A percentile compares a stretch with the other conserved stretches of the same genome.
These are phyloP conservation scores for Phengaris arion DNA, from an alignment of 2,888 invertebrate species.

Conservation along the genomic window DNA sequence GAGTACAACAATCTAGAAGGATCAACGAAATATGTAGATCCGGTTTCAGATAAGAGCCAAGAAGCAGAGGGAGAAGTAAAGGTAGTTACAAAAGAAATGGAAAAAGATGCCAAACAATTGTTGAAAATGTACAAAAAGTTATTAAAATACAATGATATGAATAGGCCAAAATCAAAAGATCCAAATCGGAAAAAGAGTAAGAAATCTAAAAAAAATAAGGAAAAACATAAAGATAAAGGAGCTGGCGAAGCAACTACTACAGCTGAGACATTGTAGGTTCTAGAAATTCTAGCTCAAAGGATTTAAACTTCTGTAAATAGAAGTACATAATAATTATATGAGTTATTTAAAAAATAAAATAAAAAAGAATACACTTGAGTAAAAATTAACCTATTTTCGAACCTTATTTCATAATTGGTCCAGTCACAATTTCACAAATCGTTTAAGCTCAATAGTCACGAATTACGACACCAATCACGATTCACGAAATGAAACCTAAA, in stretches of 20 bases:
- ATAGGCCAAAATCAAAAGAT: slow-evolving; percentile 47
- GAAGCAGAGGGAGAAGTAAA: slow-evolving; percentile 34
- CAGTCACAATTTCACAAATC: too few relatives aligned
- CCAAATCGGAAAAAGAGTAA: slow-evolving; percentile 61
- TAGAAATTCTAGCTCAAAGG: too few relatives aligned
- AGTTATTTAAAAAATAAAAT: too few relatives aligned
- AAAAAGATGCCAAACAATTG: slow-evolving; percentile 68
- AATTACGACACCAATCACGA: too few relatives aligned
- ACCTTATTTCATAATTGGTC: too few relatives aligned
- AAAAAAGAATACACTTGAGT: too few relatives aligned
- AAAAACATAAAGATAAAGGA: slow-evolving; percentile 33
- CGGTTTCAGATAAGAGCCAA: slow-evolving; percentile 47
- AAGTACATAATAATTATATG: too few relatives aligned
- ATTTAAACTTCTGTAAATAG: too few relatives aligned
- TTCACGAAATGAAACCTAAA: too few relatives aligned
- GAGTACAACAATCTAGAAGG: slow-evolving; percentile 74
- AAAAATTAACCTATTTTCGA: too few relatives aligned
- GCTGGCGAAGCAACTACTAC: neutral
- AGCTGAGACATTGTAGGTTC: neutral
- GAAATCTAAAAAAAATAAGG: slow-evolving; percentile 49
- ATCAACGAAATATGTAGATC: slow-evolving; percentile 62
- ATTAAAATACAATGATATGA: slow-evolving; percentile 65
- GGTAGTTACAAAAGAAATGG: slow-evolving; percentile 51
- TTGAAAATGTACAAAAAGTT: slow-evolving; percentile 72
- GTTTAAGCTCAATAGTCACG: too few relatives aligned